A percentile compares a stretch with the other conserved stretches of the same genome.
Evolutionary conservation across 2,888 invertebrate species (phyloP).

Genomic region (Melitaea athalia): DNA sequence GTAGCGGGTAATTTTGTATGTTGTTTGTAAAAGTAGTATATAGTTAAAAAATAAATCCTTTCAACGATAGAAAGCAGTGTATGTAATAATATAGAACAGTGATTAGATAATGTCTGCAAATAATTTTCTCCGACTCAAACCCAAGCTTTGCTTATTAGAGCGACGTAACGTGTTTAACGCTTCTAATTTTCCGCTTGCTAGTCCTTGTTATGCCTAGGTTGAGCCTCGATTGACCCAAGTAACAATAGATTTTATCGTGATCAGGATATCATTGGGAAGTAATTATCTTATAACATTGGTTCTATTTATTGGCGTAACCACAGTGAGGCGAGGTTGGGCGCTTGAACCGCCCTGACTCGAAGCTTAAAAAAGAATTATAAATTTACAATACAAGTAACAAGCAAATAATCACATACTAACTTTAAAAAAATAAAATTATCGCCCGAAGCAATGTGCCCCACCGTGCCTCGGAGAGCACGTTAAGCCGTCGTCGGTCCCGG

Average conservation of each 20-base stretch:
- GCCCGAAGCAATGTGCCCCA: no score
- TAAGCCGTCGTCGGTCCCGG: no score
- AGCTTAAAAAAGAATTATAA: no score
- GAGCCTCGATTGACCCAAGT: constrained; percentile 18
- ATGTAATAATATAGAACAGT: constrained; percentile 21
- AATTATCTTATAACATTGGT: background rate
- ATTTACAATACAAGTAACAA: no score
- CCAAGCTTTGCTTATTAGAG: constrained; percentile 45
- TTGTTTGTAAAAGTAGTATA: background rate
- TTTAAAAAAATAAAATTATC: no score
- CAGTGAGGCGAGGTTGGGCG: no score
- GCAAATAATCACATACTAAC: no score
- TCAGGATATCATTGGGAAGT: background rate
- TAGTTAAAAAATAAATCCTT: constrained; percentile 2
- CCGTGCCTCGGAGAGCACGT: no score
- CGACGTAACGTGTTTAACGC: constrained; percentile 43
- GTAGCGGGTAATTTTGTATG: background rate
- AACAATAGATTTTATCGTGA: constrained; percentile 13
- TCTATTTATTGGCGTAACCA: no score
- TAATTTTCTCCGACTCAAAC: constrained; percentile 31
- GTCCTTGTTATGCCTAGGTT: constrained; percentile 36
- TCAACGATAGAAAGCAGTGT: constrained; percentile 9
- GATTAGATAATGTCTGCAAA: constrained; percentile 25
- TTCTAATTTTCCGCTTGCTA: constrained; percentile 49
- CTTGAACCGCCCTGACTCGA: no score